Evolutionary conservation across 2,797 vertebrate genomes (phyloP), one percentile per base, ranked within the genome.

Genomic region (Lagodon rhomboides): DNA sequence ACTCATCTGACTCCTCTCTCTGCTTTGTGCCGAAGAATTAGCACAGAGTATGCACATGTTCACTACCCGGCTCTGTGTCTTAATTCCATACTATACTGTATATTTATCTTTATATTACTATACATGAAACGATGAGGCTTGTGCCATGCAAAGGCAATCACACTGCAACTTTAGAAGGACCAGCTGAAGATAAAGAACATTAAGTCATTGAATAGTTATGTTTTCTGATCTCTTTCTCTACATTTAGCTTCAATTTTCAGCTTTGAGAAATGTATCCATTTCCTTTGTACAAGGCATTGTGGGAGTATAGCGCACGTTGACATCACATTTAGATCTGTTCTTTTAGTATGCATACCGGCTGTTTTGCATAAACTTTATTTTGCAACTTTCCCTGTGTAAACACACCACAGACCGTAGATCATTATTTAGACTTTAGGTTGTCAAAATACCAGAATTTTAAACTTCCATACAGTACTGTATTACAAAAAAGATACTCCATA

Each of bases 1-100:
- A 85, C 85, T 89, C 80, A 58, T 46, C 83, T 59, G 72, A 82
- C 80, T 58, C 71, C 13, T 70, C 4, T 47, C 27, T 59, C 53
- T 51, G 44, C 34, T 46, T 5, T 41, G 1, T 47, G 22, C 25
- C 22, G 16, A 56, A 0, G 12, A 3, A 47, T 50, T 15, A 25
- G 47, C 3, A 47, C 27, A 50, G 22, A 11, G 13, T 12, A 12
- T 34, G 34, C 34, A 34, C 34, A 34, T 34, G 34, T 34, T 34
- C 34, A 34, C 34, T 34, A 9, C 34, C 34, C 0, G 30, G 30
- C 30, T 5, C 30, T 20, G 4, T 25, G 22, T 43, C 34, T 8
- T 23, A 44, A 3, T 54, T 25, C 41, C 34, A 62, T 10, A 12
- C 41, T 8, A 2, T 5, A 12, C 30, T 8, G 1, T 27, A 18